A percentile compares a stretch with the other conserved stretches of the same genome.
Conservation (phyloP, 2,888 invertebrate species). For the Drosophila barbarae region DNA sequence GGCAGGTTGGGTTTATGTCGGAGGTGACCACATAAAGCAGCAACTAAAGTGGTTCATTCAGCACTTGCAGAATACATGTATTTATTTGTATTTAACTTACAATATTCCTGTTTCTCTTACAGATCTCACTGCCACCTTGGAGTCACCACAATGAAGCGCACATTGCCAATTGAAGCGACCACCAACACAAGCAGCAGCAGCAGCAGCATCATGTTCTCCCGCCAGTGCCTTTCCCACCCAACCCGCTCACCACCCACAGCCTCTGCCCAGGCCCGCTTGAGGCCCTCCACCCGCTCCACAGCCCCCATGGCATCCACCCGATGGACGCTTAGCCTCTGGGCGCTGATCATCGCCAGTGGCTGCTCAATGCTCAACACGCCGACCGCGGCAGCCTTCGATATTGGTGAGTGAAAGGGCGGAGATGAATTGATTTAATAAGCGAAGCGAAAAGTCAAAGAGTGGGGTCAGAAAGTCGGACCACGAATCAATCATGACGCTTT, state of each 20-base stretch:
- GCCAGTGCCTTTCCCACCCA: conserved; percentile 76
- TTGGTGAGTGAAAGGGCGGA: conserved; percentile 66
- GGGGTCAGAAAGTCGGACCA: neutral
- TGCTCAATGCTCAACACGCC: conserved; percentile 68
- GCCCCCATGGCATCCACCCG: conserved; percentile 6
- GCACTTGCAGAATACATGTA: neutral
- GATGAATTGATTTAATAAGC: conserved; percentile 12
- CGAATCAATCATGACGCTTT: conserved; percentile 14
- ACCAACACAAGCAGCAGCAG: conserved; percentile 49
- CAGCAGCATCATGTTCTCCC: conserved; percentile 72
- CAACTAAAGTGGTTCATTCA: neutral
- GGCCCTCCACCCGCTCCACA: conserved; percentile 43
- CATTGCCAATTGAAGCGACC: conserved; percentile 37
- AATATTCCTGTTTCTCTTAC: conserved; percentile 14
- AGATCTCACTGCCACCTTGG: conserved; percentile 52
- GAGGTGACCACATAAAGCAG: neutral
- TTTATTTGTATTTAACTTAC: neutral
- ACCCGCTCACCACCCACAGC: conserved; percentile 43
- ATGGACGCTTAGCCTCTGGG: conserved; percentile 64
- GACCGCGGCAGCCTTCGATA: conserved; percentile 72
- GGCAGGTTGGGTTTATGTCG: neutral
- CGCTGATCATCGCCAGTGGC: conserved; percentile 68
- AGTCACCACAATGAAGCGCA: conserved; percentile 48
- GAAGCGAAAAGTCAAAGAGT: conserved; percentile 5
- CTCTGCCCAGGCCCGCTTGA: conserved; percentile 32